phyloP scores from a whole-genome alignment of 53 echinoderm and acorn worm species.

The Echinarachnius parma region DNA sequence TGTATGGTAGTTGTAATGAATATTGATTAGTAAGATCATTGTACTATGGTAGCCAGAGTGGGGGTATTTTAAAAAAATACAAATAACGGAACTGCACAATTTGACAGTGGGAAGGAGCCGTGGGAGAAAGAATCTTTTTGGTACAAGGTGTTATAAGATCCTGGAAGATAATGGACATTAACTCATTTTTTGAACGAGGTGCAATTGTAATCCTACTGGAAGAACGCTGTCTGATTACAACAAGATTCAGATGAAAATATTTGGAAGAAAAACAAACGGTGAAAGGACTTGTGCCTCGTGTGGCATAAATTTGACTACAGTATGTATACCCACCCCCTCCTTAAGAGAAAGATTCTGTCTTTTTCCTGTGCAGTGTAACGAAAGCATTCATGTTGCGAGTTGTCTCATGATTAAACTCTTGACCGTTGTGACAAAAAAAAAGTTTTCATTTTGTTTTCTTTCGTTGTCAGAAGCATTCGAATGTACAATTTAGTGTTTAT shows the following conservation, averaged over 20 bases:
- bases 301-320: slow-evolving; percentile 46
- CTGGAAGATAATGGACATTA: slow-evolving; percentile 19
- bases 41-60: slow-evolving; percentile 50
- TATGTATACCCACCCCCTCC: slow-evolving; percentile 53
- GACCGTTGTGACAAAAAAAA: slow-evolving; percentile 48
- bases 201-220: slow-evolving; percentile 33
- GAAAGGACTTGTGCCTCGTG: slow-evolving; percentile 28
- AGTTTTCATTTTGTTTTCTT: too few species aligned
- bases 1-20: slow-evolving; percentile 53
- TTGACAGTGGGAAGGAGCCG: slow-evolving; percentile 31
- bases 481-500: too few species aligned
- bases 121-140: slow-evolving; percentile 34
- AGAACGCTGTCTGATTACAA: slow-evolving; percentile 34
- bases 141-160: slow-evolving; percentile 37
- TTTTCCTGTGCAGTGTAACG: slow-evolving; percentile 53
- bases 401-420: slow-evolving; percentile 53
- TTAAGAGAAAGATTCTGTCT: slow-evolving; percentile 50
- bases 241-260: slow-evolving; percentile 21
- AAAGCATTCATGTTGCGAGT: slow-evolving; percentile 53
- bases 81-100: slow-evolving; percentile 50
- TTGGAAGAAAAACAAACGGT: slow-evolving; percentile 28
- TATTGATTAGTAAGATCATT: slow-evolving; percentile 52
- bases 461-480: too few species aligned
- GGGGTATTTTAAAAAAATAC: slow-evolving; percentile 37
- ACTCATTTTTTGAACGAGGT: slow-evolving; percentile 39